Conservation (phyloP, 2,888 invertebrate species). For the Limnephilus lunatus region DNA sequence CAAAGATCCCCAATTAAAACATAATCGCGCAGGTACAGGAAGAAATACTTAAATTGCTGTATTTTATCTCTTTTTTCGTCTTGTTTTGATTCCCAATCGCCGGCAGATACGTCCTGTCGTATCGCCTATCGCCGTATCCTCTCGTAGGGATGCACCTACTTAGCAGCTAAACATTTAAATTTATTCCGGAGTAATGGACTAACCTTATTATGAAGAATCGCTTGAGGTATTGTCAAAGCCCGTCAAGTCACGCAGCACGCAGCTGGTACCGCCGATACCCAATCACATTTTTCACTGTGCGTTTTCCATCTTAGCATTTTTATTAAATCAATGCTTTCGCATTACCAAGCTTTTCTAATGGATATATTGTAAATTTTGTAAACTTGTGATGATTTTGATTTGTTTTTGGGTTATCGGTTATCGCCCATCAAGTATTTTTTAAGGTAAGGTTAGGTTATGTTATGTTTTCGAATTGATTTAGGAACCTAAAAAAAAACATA, state of each 20-base stretch:
- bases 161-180: constrained; percentile 33
- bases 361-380: neutral
- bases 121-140: neutral
- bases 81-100: neutral
- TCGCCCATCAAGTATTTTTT: too few relatives aligned
- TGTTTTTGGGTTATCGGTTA: too few relatives aligned
- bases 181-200: constrained; percentile 19
- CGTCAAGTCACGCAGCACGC: constrained; percentile 27
- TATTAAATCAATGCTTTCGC: constrained; percentile 12
- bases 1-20: neutral
- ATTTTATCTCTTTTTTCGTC: neutral
- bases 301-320: neutral
- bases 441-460: too few relatives aligned
- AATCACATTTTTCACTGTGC: neutral
- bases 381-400: too few relatives aligned
- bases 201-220: constrained; percentile 2
- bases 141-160: constrained; percentile 24
- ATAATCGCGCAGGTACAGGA: too few relatives aligned
- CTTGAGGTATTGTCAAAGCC: constrained; percentile 7
- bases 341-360: neutral
- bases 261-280: constrained; percentile 26
- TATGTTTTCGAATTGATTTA: too few relatives aligned
- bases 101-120: neutral
- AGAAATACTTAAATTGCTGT: too few relatives aligned
- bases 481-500: too few relatives aligned